Percentiles rank a stretch among this genome's conserved stretches.
These are phyloP conservation scores for Toxotes jaculatrix DNA, from an alignment of 2,113 vertebrate species.

Conservation along the genomic window DNA sequence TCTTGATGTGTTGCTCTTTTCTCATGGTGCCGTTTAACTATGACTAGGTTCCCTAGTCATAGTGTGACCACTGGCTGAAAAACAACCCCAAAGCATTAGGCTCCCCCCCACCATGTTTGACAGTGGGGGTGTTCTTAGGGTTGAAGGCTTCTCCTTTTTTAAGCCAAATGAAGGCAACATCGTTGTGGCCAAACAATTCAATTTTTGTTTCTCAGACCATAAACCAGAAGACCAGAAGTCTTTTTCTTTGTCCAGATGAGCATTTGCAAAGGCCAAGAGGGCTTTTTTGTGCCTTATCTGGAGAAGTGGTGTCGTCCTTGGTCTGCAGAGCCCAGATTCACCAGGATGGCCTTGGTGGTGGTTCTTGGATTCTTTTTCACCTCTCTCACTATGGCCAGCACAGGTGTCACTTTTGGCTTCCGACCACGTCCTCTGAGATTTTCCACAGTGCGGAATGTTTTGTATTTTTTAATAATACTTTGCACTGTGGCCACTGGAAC, in stretches of 20 bases:
- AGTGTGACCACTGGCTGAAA: slow-evolving; percentile 6
- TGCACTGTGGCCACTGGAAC: slow-evolving; percentile 16
- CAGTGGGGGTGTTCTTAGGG: slow-evolving; percentile 7
- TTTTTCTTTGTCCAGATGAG: not conserved
- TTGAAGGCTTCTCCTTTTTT: slow-evolving; percentile 11
- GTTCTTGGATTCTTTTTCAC: not conserved
- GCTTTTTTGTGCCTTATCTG: slow-evolving; percentile 10
- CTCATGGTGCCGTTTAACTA: slow-evolving; percentile 16
- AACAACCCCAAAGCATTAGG: not conserved
- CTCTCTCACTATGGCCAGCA: no score
- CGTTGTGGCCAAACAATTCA: not conserved
- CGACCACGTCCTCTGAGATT: slow-evolving; percentile 11
- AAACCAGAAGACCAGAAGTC: not conserved
- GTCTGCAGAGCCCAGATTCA: slow-evolving; percentile 13
- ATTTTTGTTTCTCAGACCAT: slow-evolving; percentile 16
- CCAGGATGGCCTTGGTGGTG: not conserved
- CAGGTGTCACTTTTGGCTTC: not conserved
- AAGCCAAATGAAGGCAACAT: not conserved
- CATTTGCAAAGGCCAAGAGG: not conserved
- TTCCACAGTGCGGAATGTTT: not conserved
- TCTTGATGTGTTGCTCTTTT: slow-evolving; percentile 20
- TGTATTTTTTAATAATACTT: slow-evolving; percentile 4
- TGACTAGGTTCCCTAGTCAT: slow-evolving; percentile 15
- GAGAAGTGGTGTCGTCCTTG: slow-evolving; percentile 7
- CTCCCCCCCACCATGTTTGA: slow-evolving; percentile 5